phyloP scores from a whole-genome alignment of 2,888 invertebrate genomes.

The Silvanus unidentatus region DNA sequence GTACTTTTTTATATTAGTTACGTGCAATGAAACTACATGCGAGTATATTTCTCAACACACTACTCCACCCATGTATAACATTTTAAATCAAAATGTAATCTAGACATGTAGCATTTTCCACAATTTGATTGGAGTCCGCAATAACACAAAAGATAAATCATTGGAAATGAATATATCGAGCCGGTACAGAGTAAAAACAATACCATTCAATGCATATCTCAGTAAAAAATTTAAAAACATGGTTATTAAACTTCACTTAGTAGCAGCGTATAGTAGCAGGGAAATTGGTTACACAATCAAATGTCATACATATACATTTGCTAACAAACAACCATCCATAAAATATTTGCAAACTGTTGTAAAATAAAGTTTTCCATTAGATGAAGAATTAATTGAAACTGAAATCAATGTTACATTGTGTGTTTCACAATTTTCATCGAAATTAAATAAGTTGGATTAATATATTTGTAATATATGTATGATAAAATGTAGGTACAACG shows the following conservation, averaged over 20 bases:
- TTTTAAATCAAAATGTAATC: constrained; percentile 31
- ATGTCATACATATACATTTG: neutral
- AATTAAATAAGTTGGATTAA: too few species aligned
- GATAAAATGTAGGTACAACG: too few species aligned
- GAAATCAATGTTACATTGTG: too few species aligned
- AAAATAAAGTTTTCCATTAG: too few species aligned
- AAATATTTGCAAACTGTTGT: too few species aligned
- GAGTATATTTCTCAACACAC: constrained; percentile 4
- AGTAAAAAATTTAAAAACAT: constrained; percentile 1
- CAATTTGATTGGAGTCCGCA: constrained; percentile 28
- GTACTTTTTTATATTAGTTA: too few species aligned
- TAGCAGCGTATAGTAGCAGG: neutral
- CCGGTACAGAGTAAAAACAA: constrained; percentile 1
- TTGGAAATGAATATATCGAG: constrained; percentile 3
- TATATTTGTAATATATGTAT: too few species aligned
- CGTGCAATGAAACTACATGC: too few species aligned
- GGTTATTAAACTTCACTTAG: constrained; percentile 5
- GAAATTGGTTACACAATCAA: constrained; percentile 1
- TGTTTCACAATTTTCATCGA: too few species aligned
- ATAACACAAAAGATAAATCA: constrained; percentile 8
- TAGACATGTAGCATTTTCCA: constrained; percentile 29
- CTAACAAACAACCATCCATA: too few species aligned
- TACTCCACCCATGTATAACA: constrained; percentile 18
- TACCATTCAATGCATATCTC: neutral
- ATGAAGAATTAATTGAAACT: too few species aligned